These are phyloP conservation scores for Darevskia mixta DNA, from an alignment of 2,797 vertebrate species.

Conservation along the genomic window DNA sequence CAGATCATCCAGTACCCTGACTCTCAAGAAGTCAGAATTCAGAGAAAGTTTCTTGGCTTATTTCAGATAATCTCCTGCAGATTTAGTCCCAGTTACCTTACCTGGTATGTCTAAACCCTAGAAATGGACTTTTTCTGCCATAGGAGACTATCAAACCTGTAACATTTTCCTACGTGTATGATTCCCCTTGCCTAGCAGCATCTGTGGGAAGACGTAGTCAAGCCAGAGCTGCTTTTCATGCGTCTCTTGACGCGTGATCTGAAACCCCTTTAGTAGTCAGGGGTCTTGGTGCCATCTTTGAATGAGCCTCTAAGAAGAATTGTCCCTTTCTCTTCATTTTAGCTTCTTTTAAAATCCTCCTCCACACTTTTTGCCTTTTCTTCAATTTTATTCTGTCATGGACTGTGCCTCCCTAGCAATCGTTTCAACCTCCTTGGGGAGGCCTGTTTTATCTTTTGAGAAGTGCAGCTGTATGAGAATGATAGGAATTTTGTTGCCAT, in stretches of 20 bases:
- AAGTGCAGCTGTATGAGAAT: constrained; percentile 8
- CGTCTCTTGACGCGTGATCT: not conserved
- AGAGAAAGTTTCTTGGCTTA: no score
- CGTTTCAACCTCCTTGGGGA: constrained; percentile 4
- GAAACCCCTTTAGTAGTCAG: not conserved
- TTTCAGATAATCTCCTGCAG: no score
- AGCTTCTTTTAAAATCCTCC: not conserved
- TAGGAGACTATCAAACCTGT: no score
- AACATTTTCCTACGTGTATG: not conserved
- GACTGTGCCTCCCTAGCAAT: not conserved
- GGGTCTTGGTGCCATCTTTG: not conserved
- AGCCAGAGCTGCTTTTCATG: not conserved
- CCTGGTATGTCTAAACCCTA: no score
- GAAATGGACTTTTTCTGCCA: not conserved
- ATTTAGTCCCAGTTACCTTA: no score
- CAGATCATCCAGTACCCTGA: not conserved
- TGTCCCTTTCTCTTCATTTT: not conserved
- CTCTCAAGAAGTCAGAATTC: not conserved
- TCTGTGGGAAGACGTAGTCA: not conserved
- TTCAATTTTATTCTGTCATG: not conserved
- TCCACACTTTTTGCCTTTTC: not conserved
- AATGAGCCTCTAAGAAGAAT: not conserved
- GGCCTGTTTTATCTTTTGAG: constrained; percentile 3
- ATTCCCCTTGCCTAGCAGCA: not conserved
- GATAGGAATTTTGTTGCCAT: constrained; percentile 31